Conservation (phyloP, 2,888 invertebrate genomes). For the Coelinius sp. region DNA sequence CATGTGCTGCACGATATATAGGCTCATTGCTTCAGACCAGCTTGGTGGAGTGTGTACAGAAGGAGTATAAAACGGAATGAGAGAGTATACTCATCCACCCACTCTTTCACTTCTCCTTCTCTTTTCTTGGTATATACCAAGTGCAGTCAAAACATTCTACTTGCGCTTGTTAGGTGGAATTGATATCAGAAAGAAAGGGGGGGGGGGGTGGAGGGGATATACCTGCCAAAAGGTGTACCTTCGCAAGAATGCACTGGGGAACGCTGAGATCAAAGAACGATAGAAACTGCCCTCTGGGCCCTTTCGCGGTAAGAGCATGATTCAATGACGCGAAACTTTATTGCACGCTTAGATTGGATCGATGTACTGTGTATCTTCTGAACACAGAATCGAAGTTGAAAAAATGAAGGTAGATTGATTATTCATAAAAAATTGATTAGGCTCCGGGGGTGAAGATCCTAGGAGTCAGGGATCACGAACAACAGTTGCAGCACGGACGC, state of each 20-base stretch:
- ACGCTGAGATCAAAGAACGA: constrained; percentile 29
- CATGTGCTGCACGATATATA: constrained; percentile 63
- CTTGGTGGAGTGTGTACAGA: constrained; percentile 5
- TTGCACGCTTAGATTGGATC: constrained; percentile 3
- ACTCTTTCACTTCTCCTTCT: background rate
- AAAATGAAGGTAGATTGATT: background rate
- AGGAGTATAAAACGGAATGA: constrained; percentile 18
- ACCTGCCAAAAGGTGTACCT: constrained; percentile 24
- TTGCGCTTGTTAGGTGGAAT: constrained; percentile 22
- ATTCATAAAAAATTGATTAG: background rate
- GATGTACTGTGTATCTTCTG: background rate
- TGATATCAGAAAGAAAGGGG: background rate
- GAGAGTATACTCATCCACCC: background rate
- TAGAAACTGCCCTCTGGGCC: constrained; percentile 27
- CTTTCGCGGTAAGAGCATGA: constrained; percentile 20
- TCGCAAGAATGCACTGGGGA: background rate
- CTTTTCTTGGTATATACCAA: background rate
- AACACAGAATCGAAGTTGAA: background rate
- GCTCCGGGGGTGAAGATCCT: too few species aligned
- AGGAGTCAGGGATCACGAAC: too few species aligned
- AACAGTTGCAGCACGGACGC: too few species aligned
- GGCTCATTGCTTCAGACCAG: constrained; percentile 57
- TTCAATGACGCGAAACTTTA: constrained; percentile 14
- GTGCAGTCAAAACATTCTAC: background rate
- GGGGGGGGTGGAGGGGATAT: background rate